Conservation (phyloP, 2,797 vertebrate species). For the Xenops minutus region DNA sequence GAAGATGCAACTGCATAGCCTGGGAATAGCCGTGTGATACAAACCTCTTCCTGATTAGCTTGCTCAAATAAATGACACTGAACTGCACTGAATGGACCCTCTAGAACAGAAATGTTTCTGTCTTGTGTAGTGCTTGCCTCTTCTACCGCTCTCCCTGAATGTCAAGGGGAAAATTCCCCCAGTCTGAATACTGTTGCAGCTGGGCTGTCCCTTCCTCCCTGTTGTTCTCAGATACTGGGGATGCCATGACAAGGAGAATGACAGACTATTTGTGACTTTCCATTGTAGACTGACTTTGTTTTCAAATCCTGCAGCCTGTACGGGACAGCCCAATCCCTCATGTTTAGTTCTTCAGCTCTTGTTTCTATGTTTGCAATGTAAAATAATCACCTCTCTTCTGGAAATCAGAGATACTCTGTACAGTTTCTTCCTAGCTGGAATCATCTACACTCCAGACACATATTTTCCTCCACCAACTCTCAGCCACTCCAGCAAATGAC, state of each 20-base stretch:
- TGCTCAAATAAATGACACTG: not conserved
- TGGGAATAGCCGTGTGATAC: not conserved
- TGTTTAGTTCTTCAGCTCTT: not conserved
- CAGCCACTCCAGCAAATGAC: not conserved
- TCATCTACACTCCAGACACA: not conserved
- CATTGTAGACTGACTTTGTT: not conserved
- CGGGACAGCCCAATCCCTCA: rapidly evolving
- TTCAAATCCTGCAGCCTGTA: not conserved
- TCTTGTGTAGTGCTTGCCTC: not conserved
- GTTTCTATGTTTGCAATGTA: not conserved
- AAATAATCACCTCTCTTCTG: not conserved
- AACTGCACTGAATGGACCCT: not conserved
- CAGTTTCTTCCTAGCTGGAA: not conserved
- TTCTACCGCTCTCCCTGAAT: not conserved
- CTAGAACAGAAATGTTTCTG: not conserved
- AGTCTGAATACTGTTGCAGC: not conserved
- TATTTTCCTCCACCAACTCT: not conserved
- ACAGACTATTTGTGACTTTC: not conserved
- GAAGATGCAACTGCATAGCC: not conserved
- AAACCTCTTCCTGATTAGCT: not conserved
- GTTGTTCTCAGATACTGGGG: not conserved
- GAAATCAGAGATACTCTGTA: not conserved
- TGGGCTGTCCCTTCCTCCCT: not conserved
- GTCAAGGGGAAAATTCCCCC: not conserved
- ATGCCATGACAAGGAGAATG: rapidly evolving